A percentile compares a stretch with the other conserved stretches of the same genome.
Conservation (phyloP, 2,797 vertebrate genomes). For the Typhlichthys eigenmanni region DNA sequence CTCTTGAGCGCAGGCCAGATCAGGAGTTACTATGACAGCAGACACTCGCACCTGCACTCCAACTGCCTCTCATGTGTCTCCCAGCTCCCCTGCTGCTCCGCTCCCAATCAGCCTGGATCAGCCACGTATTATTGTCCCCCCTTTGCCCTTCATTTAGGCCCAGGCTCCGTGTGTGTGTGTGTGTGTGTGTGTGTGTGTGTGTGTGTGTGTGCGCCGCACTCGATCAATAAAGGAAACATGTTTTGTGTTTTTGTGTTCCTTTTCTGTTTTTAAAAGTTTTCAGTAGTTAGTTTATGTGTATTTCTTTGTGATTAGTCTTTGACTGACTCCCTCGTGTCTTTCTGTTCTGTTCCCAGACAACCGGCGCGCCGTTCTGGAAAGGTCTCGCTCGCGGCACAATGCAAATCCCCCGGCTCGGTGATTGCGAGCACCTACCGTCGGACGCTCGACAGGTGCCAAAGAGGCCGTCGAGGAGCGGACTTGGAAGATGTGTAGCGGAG, state of each 20-base stretch:
- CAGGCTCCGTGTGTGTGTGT: conserved; percentile 13
- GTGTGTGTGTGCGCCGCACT: conserved; percentile 18
- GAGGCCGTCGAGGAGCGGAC: conserved; percentile 66
- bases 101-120: conserved; percentile 52
- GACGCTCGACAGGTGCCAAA: conserved; percentile 84
- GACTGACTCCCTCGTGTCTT: too few relatives aligned
- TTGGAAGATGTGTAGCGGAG: conserved; percentile 54
- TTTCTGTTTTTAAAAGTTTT: conserved; percentile 25
- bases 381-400: conserved; percentile 95
- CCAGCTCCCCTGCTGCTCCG: conserved; percentile 59
- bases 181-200: neutral
- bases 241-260: conserved; percentile 59
- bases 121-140: conserved; percentile 33
- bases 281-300: neutral
- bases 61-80: conserved; percentile 79
- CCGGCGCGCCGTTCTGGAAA: conserved; percentile 89
- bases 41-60: conserved; percentile 68
- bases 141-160: conserved; percentile 46
- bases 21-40: conserved; percentile 80
- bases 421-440: conserved; percentile 70
- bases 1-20: conserved; percentile 77
- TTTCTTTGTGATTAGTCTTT: neutral
- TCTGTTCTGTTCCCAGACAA: conserved; percentile 81
- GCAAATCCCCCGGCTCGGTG: conserved; percentile 85
- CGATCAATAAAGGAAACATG: conserved; percentile 44